A percentile compares a stretch with the other conserved stretches of the same genome.
These are phyloP conservation scores for Apus apus DNA, from an alignment of 2,113 vertebrate genomes.

Conservation along the genomic window DNA sequence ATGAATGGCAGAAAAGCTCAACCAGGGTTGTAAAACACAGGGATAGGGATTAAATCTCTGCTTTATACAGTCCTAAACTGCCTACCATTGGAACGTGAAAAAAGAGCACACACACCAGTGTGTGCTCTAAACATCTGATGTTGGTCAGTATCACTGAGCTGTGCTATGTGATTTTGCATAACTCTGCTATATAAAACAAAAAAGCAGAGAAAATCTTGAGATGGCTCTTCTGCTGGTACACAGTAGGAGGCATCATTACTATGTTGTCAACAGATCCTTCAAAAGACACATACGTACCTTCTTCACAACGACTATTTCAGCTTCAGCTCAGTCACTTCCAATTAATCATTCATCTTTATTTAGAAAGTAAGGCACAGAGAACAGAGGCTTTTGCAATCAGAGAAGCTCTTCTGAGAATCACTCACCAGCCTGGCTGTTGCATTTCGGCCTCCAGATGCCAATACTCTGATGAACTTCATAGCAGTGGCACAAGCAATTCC, in stretches of 20 bases:
- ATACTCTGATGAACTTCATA: slow-evolving; percentile 92
- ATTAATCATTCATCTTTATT: background rate
- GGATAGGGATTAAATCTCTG: background rate
- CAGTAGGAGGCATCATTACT: background rate
- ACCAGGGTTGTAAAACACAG: background rate
- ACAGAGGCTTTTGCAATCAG: background rate
- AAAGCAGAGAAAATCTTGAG: background rate
- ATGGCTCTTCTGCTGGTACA: background rate
- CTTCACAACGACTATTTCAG: background rate
- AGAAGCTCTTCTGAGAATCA: background rate
- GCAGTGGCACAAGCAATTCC: slow-evolving; percentile 83
- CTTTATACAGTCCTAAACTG: background rate
- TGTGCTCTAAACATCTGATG: background rate
- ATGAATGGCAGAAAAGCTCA: background rate
- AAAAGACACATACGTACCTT: background rate
- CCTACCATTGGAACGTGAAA: background rate
- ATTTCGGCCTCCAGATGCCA: slow-evolving; percentile 88
- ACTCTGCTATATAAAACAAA: background rate
- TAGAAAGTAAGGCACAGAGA: background rate
- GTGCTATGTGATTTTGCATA: background rate
- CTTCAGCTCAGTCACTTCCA: background rate
- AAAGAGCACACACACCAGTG: background rate
- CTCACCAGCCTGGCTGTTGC: slow-evolving; percentile 90
- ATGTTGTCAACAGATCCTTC: background rate
- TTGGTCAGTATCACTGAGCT: background rate